phyloP scores from a whole-genome alignment of 1,140 invertebrate species.

The Lepidostoma basale region DNA sequence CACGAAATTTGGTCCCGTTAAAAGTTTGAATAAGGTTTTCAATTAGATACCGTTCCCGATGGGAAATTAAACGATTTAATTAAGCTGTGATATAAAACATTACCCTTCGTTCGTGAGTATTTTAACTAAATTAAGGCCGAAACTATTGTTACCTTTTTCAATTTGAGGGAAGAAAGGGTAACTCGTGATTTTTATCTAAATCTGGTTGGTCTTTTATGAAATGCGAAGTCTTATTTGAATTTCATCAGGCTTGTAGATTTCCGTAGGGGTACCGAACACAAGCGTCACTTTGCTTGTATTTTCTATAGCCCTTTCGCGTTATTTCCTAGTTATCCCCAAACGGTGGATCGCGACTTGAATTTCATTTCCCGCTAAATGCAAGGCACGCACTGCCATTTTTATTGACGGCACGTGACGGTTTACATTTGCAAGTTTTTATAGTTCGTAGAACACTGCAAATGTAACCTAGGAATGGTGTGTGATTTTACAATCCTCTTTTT shows the following conservation, averaged over 20 bases:
- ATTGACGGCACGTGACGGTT: slow-evolving; percentile 31
- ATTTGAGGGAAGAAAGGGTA: neutral
- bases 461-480: neutral
- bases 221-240: slow-evolving; percentile 11
- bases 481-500: too few species aligned
- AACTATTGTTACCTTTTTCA: slow-evolving; percentile 17
- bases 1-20: too few species aligned
- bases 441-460: neutral
- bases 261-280: neutral
- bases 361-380: neutral
- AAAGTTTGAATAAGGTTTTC: neutral
- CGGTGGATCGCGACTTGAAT: neutral
- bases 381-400: slow-evolving; percentile 32
- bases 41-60: neutral
- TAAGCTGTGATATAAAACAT: neutral
- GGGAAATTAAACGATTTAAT: slow-evolving; percentile 4
- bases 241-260: neutral
- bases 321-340: neutral
- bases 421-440: slow-evolving; percentile 19
- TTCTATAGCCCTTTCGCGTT: neutral
- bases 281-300: neutral
- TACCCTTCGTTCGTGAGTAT: neutral
- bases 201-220: neutral
- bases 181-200: slow-evolving; percentile 21
- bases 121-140: neutral